Evolutionary conservation across 2,113 vertebrate genomes (phyloP), one percentile per base, ranked within the genome.

Genomic region (Coturnix japonica): DNA sequence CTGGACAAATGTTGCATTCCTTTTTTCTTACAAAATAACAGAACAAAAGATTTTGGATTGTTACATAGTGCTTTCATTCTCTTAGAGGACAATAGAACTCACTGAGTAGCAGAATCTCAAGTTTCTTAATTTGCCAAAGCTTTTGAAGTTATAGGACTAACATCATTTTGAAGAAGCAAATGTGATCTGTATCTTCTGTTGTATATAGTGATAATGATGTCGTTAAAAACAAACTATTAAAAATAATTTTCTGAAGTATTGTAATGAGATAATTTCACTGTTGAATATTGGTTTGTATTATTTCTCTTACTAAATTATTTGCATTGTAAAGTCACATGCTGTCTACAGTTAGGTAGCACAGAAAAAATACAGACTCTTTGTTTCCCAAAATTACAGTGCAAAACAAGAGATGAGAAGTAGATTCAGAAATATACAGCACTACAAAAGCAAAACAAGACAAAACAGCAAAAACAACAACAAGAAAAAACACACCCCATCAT

Each of bases 91-190:
- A 90, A 26, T 2, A 72, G 47, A 80, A 65, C 16, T 59, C 43
- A 41, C 1, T 21, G 15, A 25, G 28, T 15, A 83, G 66, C 60
- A 83, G 26, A 73, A 35, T 2, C 4, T 56, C 2, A 21, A 12
- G 6, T 43, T 71, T 78, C 26, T 20, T 63, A 81, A n/a, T 81
- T 85, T 75, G 6, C 6, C 19, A 83, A 77, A 90, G 23, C 17
- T 72, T 90, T 61, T 72, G 8, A 79, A 75, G 83, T 65, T 79
- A 7, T 33, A n/a, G 51, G 7, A 54, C 28, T 31, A 41, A 23
- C 14, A 56, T n/a, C 20, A 23, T 84, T 89, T 83, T 17, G 7
- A 20, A 86, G 25, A 84, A 78, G 18, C 47, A 92, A 75, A 89
- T 37, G 9, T 56, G 9, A 43, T 33, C 12, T 46, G 17, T 4